Conservation (phyloP, 2,113 vertebrate species). For the Chlorocebus sabaeus region DNA sequence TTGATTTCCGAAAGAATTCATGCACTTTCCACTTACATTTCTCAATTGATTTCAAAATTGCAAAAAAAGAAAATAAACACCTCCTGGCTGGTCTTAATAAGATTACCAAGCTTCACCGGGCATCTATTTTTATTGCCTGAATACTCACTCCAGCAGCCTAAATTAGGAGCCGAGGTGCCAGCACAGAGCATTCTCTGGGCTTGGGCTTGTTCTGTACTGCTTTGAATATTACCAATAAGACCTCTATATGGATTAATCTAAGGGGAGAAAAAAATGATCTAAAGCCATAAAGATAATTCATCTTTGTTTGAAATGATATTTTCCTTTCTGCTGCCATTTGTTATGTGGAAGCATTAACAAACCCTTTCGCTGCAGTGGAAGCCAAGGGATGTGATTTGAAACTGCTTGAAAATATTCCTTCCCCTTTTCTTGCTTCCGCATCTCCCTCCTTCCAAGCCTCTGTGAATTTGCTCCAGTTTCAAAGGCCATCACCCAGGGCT, state of each 20-base stretch:
- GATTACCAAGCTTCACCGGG: slow-evolving; percentile 10
- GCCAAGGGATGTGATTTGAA: slow-evolving; percentile 46
- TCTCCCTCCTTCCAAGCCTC: not conserved
- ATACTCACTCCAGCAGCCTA: not conserved
- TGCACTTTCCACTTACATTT: not conserved
- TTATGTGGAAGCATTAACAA: slow-evolving; percentile 59
- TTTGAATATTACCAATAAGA: slow-evolving; percentile 57
- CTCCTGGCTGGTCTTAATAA: slow-evolving; percentile 56
- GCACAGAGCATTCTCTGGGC: slow-evolving; percentile 19
- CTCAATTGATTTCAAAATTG: slow-evolving; percentile 48
- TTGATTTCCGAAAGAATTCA: not conserved
- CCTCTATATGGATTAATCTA: slow-evolving; percentile 64
- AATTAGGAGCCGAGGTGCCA: slow-evolving; percentile 39
- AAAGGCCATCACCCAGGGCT: slow-evolving; percentile 50
- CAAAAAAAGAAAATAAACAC: slow-evolving; percentile 24
- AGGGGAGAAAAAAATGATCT: slow-evolving; percentile 70
- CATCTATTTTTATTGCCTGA: slow-evolving; percentile 34
- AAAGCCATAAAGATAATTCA: slow-evolving; percentile 81
- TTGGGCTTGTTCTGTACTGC: slow-evolving; percentile 45
- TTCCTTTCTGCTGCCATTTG: slow-evolving; percentile 72
- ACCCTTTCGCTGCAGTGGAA: slow-evolving; percentile 21
- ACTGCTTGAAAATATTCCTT: not conserved
- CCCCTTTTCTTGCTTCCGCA: rapidly evolving
- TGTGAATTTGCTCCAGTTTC: slow-evolving; percentile 45
- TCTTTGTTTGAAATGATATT: slow-evolving; percentile 81